Base-by-base conservation (phyloP, 2,113 vertebrate genomes). In the Picathartes gymnocephalus region DNA sequence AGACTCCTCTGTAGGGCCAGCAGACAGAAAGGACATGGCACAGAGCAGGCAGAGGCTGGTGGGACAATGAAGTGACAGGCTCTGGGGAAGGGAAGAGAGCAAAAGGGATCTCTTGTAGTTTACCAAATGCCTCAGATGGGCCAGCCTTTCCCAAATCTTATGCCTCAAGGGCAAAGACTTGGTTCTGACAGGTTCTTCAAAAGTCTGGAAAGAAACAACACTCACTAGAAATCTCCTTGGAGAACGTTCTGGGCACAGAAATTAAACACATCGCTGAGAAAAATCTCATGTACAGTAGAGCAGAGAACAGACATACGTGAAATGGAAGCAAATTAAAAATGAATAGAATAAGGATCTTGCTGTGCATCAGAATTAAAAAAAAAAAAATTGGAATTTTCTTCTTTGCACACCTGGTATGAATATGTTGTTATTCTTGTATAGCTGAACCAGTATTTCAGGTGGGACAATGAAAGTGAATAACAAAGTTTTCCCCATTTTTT, bases 181-280 rank as follows among this genome's bases (percentile, higher is more conserved):
- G 6, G 33, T 50, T 88, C 54, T 86, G 44, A 37, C 40, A 93
- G 39, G 18, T 12, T 85, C 15, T 79, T 83, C 45, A 58, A 58
- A 93, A 81, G 50, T 28, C 62, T 93, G 68, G 50, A 80, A 92
- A 54, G 37, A 66, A 80, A n/a, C 6, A 57, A 3, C 21, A 13
- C 9, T 80, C 39, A 40, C 33, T 62, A 73, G 27, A 92, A 90
- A 77, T 88, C 16, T 51, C 33, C 14, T 58, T 73, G 62, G 66
- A 83, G 50, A 92, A 69, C 45, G 58, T 81, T 94, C 71, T 77
- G 47, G 71, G 71, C 68, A 92, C 33, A 88, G 79, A 82, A 90
- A 56, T 31, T 7, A 60, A 92, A 42, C 7, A 58, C 7, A 61
- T 62, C 8, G 0, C 81, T 10, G 37, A 83, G 39, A 90, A 92